These are phyloP conservation scores for Nansenia antarctica DNA, from an alignment of 2,113 vertebrate genomes.

Conservation along the genomic window DNA sequence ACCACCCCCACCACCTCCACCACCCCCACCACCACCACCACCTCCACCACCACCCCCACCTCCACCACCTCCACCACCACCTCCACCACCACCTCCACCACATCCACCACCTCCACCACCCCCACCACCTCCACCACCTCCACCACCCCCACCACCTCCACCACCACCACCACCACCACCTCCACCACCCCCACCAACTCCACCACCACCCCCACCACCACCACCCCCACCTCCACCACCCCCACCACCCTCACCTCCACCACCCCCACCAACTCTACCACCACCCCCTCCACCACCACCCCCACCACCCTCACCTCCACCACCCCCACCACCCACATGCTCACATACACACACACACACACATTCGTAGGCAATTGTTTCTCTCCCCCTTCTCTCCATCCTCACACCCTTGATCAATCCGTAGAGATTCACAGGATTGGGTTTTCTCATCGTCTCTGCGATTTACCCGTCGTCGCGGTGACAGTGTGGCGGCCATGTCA, in stretches of 20 bases:
- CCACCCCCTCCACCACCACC: too few species aligned
- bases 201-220: conserved; percentile 7
- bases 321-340: not conserved
- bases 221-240: not conserved
- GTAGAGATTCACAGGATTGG: conserved; percentile 45
- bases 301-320: too few species aligned
- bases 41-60: not conserved
- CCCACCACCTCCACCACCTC: too few species aligned
- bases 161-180: conserved; percentile 36
- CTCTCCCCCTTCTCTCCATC: conserved; percentile 2
- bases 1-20: too few species aligned
- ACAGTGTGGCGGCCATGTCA: conserved; percentile 32
- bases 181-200: conserved; percentile 26
- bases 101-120: too few species aligned
- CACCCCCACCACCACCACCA: not conserved
- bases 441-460: conserved; percentile 40
- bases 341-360: conserved; percentile 8
- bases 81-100: too few species aligned
- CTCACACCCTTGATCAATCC: conserved; percentile 50
- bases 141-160: conserved; percentile 16
- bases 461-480: conserved; percentile 28
- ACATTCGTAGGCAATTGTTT: conserved; percentile 16
- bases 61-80: too few species aligned
- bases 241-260: too few species aligned
- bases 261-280: too few species aligned